Conservation (phyloP, 64 coral and sea anemone genomes). For the Montipora capricornis region DNA sequence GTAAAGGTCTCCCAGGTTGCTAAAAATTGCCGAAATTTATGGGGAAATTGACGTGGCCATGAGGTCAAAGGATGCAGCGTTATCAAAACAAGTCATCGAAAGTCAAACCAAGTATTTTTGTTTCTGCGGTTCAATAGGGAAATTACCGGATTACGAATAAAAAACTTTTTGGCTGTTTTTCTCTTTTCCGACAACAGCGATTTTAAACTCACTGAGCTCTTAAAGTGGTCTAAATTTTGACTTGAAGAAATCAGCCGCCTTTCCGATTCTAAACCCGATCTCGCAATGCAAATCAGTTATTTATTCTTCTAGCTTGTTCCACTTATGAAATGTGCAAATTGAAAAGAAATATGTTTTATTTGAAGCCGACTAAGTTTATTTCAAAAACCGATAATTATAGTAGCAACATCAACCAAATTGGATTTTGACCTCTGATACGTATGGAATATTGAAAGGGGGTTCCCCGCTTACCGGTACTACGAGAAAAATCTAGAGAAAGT, state of each 20-base stretch:
- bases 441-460: too few relatives aligned
- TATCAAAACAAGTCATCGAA: background rate
- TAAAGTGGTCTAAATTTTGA: too few relatives aligned
- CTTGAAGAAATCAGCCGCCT: too few relatives aligned
- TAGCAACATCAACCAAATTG: too few relatives aligned
- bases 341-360: conserved; percentile 3
- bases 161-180: background rate
- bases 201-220: too few relatives aligned
- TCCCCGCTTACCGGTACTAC: too few relatives aligned
- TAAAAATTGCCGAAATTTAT: background rate
- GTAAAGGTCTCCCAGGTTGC: background rate
- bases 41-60: background rate
- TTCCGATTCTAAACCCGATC: background rate
- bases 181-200: background rate
- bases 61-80: background rate
- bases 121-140: background rate
- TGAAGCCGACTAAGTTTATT: conserved; percentile 17
- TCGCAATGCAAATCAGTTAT: background rate
- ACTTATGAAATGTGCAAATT: too few relatives aligned
- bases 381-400: background rate
- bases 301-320: background rate
- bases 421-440: too few relatives aligned
- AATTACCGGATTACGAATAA: too few relatives aligned
- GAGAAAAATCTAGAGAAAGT: too few relatives aligned
- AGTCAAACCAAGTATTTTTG: background rate